These are phyloP conservation scores for Acleris holmiana DNA, from an alignment of 2,888 invertebrate genomes.

Conservation along the genomic window DNA sequence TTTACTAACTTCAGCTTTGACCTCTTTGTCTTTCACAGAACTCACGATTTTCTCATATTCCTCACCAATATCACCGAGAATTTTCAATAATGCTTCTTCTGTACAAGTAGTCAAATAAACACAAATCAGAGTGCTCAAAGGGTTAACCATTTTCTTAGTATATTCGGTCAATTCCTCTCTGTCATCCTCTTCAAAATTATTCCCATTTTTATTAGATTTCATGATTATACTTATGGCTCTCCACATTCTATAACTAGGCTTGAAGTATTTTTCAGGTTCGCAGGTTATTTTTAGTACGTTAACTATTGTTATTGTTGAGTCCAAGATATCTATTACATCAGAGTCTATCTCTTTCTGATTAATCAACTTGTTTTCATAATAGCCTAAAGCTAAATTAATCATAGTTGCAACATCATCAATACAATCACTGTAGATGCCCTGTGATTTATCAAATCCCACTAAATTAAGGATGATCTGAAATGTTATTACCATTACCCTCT, in stretches of 20 bases:
- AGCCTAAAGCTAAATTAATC: constrained; percentile 60
- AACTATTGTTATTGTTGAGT: constrained; percentile 63
- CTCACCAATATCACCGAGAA: constrained; percentile 55
- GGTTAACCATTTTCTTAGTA: constrained; percentile 59
- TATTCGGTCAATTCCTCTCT: constrained; percentile 59
- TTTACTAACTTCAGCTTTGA: constrained; percentile 53
- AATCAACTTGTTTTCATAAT: constrained; percentile 69
- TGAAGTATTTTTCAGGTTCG: constrained; percentile 60
- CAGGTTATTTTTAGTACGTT: constrained; percentile 55
- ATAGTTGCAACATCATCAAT: constrained; percentile 57
- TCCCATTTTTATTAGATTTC: constrained; percentile 56
- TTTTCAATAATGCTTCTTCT: constrained; percentile 55
- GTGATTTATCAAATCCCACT: constrained; percentile 67
- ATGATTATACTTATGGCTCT: constrained; percentile 55
- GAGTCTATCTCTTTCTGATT: constrained; percentile 66
- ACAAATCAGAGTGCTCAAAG: constrained; percentile 60
- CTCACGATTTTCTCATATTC: constrained; percentile 63
- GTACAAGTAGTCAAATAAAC: constrained; percentile 65
- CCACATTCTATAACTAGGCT: constrained; percentile 68
- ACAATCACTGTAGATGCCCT: constrained; percentile 56
- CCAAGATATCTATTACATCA: constrained; percentile 68
- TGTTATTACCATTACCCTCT: constrained; percentile 65
- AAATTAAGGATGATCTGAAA: constrained; percentile 68
- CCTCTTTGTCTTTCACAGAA: constrained; percentile 52
- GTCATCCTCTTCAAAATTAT: constrained; percentile 60